phyloP scores from a whole-genome alignment of 2,797 vertebrate species.

The Hephaestus fuliginosus region DNA sequence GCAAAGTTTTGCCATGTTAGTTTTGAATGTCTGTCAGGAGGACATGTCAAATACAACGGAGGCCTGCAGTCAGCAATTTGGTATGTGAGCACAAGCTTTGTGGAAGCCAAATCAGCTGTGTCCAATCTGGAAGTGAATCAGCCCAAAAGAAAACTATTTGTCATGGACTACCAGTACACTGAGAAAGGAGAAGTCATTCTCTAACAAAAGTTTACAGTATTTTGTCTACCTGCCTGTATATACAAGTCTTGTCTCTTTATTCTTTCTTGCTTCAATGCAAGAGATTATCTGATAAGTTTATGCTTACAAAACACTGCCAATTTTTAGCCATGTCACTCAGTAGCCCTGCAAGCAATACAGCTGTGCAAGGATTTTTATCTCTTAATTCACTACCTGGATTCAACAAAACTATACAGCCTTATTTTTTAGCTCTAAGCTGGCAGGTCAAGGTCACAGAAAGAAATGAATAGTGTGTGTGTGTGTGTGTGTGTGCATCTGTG shows the following conservation, averaged over 20 bases:
- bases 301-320: constrained; percentile 32
- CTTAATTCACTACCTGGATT: constrained; percentile 1
- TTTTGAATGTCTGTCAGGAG: constrained; percentile 3
- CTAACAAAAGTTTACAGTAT: not conserved
- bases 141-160: not conserved
- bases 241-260: constrained; percentile 29
- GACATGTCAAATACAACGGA: not conserved
- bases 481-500: constrained; percentile 12
- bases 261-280: constrained; percentile 23
- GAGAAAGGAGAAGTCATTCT: not conserved
- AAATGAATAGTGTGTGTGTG: constrained; percentile 4
- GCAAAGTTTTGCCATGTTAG: not conserved
- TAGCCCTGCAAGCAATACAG: not conserved
- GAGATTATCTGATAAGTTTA: constrained; percentile 45
- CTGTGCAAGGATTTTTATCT: constrained; percentile 1
- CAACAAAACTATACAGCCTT: not conserved
- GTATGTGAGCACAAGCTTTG: not conserved
- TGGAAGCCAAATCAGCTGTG: not conserved
- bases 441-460: constrained; percentile 16
- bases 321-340: not conserved
- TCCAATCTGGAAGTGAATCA: constrained; percentile 6
- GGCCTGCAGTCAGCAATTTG: not conserved
- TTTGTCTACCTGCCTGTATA: constrained; percentile 13
- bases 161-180: not conserved
- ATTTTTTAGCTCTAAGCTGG: constrained; percentile 31